Evolutionary conservation across 2,797 vertebrate species (phyloP).

Genomic region (Loris lydekkerianus): DNA sequence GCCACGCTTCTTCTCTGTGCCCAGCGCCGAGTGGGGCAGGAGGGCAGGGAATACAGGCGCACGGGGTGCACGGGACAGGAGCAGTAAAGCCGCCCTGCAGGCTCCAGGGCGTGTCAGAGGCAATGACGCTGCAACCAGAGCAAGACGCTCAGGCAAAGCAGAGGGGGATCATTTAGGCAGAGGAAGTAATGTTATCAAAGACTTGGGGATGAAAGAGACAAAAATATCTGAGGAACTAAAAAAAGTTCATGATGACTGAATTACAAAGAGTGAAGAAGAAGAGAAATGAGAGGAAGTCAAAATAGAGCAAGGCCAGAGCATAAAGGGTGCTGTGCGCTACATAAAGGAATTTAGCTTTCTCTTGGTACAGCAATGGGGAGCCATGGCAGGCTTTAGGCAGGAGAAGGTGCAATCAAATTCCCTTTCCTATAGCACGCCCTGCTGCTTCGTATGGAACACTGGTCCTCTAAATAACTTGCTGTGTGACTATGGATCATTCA

Average conservation of each 20-base stretch:
- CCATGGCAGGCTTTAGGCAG: not conserved
- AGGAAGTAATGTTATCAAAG: not conserved
- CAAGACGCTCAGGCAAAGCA: not conserved
- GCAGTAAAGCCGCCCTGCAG: not conserved
- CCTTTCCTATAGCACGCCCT: not conserved
- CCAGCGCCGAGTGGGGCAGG: not conserved
- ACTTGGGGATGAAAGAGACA: not conserved
- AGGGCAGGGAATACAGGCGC: fast-evolving
- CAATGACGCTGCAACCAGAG: not conserved
- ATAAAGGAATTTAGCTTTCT: not conserved
- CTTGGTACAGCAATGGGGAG: not conserved
- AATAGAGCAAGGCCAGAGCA: not conserved
- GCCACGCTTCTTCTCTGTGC: not conserved
- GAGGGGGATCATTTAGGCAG: not conserved
- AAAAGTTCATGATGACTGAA: not conserved
- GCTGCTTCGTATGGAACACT: not conserved
- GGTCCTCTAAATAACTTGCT: not conserved
- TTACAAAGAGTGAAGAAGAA: not conserved
- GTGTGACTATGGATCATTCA: not conserved
- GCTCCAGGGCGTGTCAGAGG: not conserved
- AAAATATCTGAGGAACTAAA: not conserved
- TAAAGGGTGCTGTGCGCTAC: fast-evolving
- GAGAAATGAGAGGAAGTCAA: not conserved
- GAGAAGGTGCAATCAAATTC: too few relatives aligned
- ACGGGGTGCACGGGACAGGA: not conserved